These are phyloP conservation scores for Cylindroiulus punctatus DNA, from an alignment of 2,888 invertebrate species.

Conservation along the genomic window DNA sequence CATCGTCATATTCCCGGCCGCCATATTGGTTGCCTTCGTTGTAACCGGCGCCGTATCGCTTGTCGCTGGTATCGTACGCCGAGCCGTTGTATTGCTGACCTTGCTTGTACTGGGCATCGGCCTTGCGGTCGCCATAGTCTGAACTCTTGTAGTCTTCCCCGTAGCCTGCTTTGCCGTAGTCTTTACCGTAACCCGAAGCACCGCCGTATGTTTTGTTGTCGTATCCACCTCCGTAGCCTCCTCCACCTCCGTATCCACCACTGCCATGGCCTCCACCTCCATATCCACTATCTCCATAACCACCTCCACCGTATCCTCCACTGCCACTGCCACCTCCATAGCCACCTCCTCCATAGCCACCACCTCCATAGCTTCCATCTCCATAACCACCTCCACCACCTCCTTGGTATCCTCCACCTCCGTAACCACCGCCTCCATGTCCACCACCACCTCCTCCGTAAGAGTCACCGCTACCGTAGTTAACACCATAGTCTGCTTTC, in stretches of 20 bases:
- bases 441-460: neutral
- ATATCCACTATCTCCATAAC: neutral
- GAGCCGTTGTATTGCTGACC: neutral
- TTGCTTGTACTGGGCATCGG: slow-evolving; percentile 16
- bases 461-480: neutral
- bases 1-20: neutral
- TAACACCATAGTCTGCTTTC: neutral
- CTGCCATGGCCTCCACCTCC: neutral
- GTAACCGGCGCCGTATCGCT: neutral
- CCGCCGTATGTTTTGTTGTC: neutral
- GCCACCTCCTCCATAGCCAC: neutral
- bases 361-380: neutral
- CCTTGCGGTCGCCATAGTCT: slow-evolving; percentile 25
- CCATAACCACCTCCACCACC: neutral
- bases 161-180: slow-evolving; percentile 51
- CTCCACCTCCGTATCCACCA: neutral
- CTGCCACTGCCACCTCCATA: slow-evolving; percentile 11
- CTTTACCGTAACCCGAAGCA: slow-evolving; percentile 6
- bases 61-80: slow-evolving; percentile 6
- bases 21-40: slow-evolving; percentile 39
- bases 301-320: slow-evolving; percentile 30
- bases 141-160: slow-evolving; percentile 16
- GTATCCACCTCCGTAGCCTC: slow-evolving; percentile 11
- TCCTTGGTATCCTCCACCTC: neutral
- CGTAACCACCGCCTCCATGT: slow-evolving; percentile 7